Conservation (phyloP, 1,140 invertebrate genomes). For the Halesus radiatus region DNA sequence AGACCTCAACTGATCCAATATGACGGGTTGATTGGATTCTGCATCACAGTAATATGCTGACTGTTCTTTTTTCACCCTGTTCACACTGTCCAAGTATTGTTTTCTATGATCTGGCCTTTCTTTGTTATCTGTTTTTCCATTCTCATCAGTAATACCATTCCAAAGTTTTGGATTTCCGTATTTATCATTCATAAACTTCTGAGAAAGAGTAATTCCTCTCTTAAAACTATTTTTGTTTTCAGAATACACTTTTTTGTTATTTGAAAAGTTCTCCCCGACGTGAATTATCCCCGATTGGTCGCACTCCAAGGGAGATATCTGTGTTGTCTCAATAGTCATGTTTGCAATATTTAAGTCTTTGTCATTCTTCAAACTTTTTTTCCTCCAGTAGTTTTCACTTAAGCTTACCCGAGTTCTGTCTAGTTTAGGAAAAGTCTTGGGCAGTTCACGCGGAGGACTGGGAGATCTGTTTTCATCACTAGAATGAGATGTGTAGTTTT, state of each 20-base stretch:
- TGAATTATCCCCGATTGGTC: constrained; percentile 62
- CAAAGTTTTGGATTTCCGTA: constrained; percentile 69
- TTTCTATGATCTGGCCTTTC: constrained; percentile 62
- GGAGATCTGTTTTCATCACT: constrained; percentile 73
- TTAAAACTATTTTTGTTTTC: constrained; percentile 59
- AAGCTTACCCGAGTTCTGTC: constrained; percentile 62
- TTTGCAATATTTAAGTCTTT: constrained; percentile 60
- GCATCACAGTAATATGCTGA: constrained; percentile 60
- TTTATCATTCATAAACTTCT: constrained; percentile 71
- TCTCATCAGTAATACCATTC: constrained; percentile 57
- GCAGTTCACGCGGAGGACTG: constrained; percentile 64
- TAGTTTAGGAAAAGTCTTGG: constrained; percentile 61
- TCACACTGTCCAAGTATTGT: constrained; percentile 63
- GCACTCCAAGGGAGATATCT: constrained; percentile 61
- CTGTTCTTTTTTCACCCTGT: constrained; percentile 62
- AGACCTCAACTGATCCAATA: constrained; percentile 56
- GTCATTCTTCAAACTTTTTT: constrained; percentile 62
- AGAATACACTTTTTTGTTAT: constrained; percentile 62
- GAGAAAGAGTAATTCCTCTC: constrained; percentile 66
- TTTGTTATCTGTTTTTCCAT: constrained; percentile 28
- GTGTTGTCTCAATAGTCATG: constrained; percentile 58
- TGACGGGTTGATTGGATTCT: constrained; percentile 55
- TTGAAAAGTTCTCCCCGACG: constrained; percentile 53
- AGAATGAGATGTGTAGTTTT: constrained; percentile 70
- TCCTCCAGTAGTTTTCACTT: constrained; percentile 69